phyloP scores from a whole-genome alignment of 2,113 vertebrate genomes.

The Chionis minor region DNA sequence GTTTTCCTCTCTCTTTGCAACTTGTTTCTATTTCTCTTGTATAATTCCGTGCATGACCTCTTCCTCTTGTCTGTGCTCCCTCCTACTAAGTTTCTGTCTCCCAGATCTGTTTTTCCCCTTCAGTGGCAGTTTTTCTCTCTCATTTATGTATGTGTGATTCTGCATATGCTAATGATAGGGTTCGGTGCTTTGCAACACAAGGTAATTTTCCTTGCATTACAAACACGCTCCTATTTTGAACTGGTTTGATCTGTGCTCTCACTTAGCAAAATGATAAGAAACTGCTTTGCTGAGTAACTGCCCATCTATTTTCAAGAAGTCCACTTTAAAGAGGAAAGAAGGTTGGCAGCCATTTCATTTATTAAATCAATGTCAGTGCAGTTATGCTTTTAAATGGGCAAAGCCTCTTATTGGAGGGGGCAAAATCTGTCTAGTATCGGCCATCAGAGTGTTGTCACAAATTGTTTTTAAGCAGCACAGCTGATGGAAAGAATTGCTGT shows the following conservation, averaged over 20 bases:
- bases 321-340: neutral
- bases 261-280: conserved; percentile 10
- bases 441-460: neutral
- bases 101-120: neutral
- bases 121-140: neutral
- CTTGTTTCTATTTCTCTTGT: neutral
- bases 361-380: neutral
- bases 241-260: neutral
- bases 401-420: neutral
- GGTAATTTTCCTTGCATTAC: neutral
- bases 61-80: neutral
- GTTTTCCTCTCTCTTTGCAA: neutral
- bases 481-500: neutral
- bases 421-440: neutral
- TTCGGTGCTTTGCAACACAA: neutral
- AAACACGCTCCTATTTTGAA: neutral
- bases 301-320: conserved; percentile 9
- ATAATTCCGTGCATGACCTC: neutral
- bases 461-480: neutral
- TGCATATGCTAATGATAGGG: neutral
- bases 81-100: neutral
- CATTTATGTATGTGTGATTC: neutral
- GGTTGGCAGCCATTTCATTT: neutral
- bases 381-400: neutral
- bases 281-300: conserved; percentile 17